Percentiles rank a stretch among this genome's conserved stretches.
phyloP scores from a whole-genome alignment of 2,797 vertebrate species.

The Epinephelus malabaricus region DNA sequence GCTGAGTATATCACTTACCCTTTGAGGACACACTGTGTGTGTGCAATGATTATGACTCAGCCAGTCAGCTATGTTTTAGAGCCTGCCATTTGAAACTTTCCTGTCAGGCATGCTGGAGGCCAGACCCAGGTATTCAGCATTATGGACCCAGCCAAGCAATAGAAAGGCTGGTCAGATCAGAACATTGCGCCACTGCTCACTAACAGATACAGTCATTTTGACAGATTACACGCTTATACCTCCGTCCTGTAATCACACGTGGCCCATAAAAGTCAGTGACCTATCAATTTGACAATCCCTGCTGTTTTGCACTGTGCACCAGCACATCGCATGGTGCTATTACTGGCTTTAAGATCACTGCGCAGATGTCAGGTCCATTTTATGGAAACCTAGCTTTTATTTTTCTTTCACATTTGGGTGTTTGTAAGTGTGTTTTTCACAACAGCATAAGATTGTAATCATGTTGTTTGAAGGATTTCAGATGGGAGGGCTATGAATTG shows the following conservation, averaged over 20 bases:
- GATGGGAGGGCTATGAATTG: constrained; percentile 56
- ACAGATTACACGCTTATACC: constrained; percentile 79
- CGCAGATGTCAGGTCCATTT: constrained; percentile 78
- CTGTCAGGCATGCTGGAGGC: constrained; percentile 22
- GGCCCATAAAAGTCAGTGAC: constrained; percentile 72
- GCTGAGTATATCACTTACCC: too few species aligned
- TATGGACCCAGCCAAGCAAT: constrained; percentile 31
- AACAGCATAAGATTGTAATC: constrained; percentile 14
- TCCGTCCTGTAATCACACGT: constrained; percentile 78
- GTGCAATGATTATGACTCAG: constrained; percentile 11
- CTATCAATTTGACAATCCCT: constrained; percentile 80
- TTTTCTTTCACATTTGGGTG: constrained; percentile 56
- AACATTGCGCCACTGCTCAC: constrained; percentile 52
- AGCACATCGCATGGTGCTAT: constrained; percentile 68
- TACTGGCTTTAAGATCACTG: constrained; percentile 77
- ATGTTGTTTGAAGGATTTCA: constrained; percentile 40
- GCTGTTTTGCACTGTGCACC: constrained; percentile 67
- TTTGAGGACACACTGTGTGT: background rate
- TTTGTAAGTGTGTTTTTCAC: constrained; percentile 47
- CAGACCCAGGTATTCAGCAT: constrained; percentile 37
- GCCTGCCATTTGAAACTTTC: constrained; percentile 18
- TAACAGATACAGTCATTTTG: constrained; percentile 77
- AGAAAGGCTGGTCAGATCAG: constrained; percentile 57
- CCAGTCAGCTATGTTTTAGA: constrained; percentile 8
- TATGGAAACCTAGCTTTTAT: constrained; percentile 70